A percentile compares a stretch with the other conserved stretches of the same genome.
Conservation (phyloP, 2,797 vertebrate genomes). For the Lates japonicus region DNA sequence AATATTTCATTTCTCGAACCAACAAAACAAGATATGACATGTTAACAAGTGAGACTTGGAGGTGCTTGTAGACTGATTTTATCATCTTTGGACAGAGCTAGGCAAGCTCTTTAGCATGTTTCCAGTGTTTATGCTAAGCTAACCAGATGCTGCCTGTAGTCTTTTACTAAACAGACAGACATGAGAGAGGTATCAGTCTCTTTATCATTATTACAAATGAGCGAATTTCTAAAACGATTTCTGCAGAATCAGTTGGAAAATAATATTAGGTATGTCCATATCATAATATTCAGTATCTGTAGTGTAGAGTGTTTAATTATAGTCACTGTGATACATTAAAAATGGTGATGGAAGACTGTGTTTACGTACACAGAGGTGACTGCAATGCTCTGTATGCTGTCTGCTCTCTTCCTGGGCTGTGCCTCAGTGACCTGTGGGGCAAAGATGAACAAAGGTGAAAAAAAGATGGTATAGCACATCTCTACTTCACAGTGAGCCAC, state of each 20-base stretch:
- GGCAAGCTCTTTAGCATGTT: no score
- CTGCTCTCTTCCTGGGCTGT: constrained; percentile 49
- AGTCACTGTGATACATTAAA: neutral
- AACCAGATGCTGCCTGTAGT: no score
- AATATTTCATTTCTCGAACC: no score
- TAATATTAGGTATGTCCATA: no score
- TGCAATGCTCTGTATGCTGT: constrained; percentile 48
- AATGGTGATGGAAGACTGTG: neutral
- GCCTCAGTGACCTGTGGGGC: constrained; percentile 56
- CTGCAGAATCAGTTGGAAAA: neutral
- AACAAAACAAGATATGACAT: no score
- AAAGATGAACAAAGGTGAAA: neutral
- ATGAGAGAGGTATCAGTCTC: no score
- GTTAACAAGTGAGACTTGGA: no score
- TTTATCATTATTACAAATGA: no score
- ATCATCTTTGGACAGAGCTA: no score
- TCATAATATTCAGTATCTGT: neutral
- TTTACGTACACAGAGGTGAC: constrained; percentile 66
- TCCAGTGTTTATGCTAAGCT: no score
- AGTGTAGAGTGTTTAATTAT: neutral
- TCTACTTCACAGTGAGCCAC: neutral
- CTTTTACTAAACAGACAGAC: no score
- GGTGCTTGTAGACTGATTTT: no score
- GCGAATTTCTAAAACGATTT: neutral
- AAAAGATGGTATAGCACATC: neutral